These are phyloP conservation scores for Herpailurus yagouaroundi DNA, from an alignment of 2,113 vertebrate genomes.

Conservation along the genomic window DNA sequence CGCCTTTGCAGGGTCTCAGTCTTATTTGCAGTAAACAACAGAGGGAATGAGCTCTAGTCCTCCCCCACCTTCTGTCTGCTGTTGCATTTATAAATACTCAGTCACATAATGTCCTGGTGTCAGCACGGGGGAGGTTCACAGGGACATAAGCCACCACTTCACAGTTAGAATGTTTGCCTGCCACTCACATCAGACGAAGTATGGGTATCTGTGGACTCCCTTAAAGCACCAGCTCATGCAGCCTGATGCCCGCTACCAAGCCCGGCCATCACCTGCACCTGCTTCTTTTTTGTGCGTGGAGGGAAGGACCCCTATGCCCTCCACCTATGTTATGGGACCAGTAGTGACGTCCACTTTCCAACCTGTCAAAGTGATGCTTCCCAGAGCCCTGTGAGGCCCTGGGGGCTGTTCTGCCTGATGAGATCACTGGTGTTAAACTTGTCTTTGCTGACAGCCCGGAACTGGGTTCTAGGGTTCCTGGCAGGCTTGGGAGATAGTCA, in stretches of 20 bases:
- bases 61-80: not conserved
- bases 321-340: not conserved
- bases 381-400: slow-evolving; percentile 62
- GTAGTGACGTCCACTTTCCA: slow-evolving; percentile 17
- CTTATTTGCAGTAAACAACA: not conserved
- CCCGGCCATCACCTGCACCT: not conserved
- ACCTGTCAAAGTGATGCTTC: slow-evolving; percentile 65
- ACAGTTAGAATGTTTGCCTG: not conserved
- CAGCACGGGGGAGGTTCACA: rapidly evolving
- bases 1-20: not conserved
- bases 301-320: not conserved
- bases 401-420: slow-evolving; percentile 79
- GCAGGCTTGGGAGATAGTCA: slow-evolving; percentile 34
- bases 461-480: slow-evolving; percentile 77
- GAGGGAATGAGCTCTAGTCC: not conserved
- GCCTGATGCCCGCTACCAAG: not conserved
- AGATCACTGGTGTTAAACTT: slow-evolving; percentile 80
- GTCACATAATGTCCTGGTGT: not conserved
- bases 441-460: slow-evolving; percentile 67
- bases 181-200: not conserved
- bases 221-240: not conserved
- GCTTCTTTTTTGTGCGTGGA: not conserved
- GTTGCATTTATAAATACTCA: not conserved
- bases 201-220: not conserved
- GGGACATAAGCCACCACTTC: not conserved